Base-by-base conservation (phyloP, 1,140 invertebrate genomes). In the Ceratosolen fusciceps region DNA sequence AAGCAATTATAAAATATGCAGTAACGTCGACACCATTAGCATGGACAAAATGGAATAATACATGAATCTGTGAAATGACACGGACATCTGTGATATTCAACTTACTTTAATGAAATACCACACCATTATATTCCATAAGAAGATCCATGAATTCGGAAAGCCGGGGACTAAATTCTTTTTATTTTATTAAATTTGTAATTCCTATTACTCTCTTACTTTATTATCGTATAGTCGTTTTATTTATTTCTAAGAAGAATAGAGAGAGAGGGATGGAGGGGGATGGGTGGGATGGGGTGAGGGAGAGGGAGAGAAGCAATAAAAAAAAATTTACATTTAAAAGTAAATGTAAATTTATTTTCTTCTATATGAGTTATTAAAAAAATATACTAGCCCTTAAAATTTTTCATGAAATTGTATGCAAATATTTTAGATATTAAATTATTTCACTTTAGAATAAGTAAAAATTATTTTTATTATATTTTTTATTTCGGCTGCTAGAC, bases 281-380 rank as follows among this genome's bases (percentile, higher is more conserved):
- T 21, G 67, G 31, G 34, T 21, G 71, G 24, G 49, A n/a, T n/a
- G n/a, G n/a, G n/a, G n/a, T 39, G 31, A 29, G 68, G 56, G 52
- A 31, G 29, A 74, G 79, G 83, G 83, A 82, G 85, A 74, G 83
- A 84, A 12, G 21, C n/a, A 21, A 37, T 68, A 43, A 16, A 52
- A 5, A 52, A 16, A 19, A 16, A 52, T 19, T 16, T 52, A 52
- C 10, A 52, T 52, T 19, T 19, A 52, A 47, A 47, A 47, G 16
- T 7, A 47, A 16, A 47, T 16, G 43, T 7, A 47, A 47, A 47
- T 47, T 47, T 9, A 47, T 47, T 47, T 47, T n/a, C 12, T 43
- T 12, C 5, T 52, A 52, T 19, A 52, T 52, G 49, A 16, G 10
- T 52, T 16, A 52, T 52, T 52, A 14, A 52, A 52, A 14, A 5